Evolutionary conservation across 2,797 vertebrate genomes (phyloP), one percentile per base, ranked within the genome.

Genomic region (Smutsia temminckii): DNA sequence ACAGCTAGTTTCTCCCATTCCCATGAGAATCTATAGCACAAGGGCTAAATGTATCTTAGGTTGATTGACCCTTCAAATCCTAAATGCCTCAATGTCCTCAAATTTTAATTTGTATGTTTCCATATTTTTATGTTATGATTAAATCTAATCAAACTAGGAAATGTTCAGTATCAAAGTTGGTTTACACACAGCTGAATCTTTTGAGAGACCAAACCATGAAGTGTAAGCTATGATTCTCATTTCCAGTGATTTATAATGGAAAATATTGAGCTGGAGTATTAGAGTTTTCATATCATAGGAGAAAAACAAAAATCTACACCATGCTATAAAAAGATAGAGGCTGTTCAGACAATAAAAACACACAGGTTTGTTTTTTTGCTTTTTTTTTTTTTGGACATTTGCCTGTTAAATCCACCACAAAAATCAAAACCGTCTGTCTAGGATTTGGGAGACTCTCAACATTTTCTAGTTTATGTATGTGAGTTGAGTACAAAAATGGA

Each of bases 191-290:
- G 42, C 20, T 93, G 86, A 95, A 85, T 85, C 16, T 90, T 96
- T 57, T 64, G 53, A 85, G 64, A 95, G 32, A 25, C 80, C 37
- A 79, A 64, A 14, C n/a, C 40, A 85, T 37, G 29, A 61, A 96
- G 75, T 81, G 34, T 66, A 59, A 75, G 49, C 42, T 68, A 51
- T 51, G 69, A 80, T 89, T 94, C 81, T 94, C 55, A 91, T 96
- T 94, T 93, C 42, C 42, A 55, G 69, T 74, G 78, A 95, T 94
- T 96, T 94, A 80, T 63, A 46, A 59, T 68, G 69, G 6, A 91
- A 40, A 92, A 74, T 80, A 46, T 59, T 71, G 21, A 74, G 46
- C 25, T 92, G 5, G 3, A 90, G 29, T 78, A 8, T 68, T 87
- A 66, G 4, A 93, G 21, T 68, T 91, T 96, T 88, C 59, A 69